Evolutionary conservation across 1,140 invertebrate species (phyloP).

Genomic region (Monomorium pharaonis): DNA sequence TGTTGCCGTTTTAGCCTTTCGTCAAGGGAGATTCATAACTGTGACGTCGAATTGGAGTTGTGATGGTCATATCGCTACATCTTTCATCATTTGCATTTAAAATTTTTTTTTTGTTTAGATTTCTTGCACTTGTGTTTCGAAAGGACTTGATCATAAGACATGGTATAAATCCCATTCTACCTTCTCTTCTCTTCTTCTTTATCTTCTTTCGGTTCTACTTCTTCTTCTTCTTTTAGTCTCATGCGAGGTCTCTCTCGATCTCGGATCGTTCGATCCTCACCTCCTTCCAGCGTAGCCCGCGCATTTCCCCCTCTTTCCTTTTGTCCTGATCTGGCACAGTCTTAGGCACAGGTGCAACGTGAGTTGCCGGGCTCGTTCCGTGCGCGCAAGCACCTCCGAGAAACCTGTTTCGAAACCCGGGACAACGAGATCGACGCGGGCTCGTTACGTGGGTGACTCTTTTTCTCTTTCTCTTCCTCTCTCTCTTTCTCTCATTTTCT

Average conservation of each 20-base stretch:
- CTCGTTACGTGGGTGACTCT: conserved; percentile 64
- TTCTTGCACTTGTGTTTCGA: neutral
- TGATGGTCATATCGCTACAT: neutral
- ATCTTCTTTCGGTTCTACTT: neutral
- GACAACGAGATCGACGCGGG: conserved; percentile 58
- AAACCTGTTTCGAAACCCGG: conserved; percentile 75
- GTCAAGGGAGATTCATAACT: neutral
- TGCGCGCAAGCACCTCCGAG: conserved; percentile 56
- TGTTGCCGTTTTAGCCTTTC: neutral
- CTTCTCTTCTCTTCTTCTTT: neutral
- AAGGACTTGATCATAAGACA: conserved; percentile 18
- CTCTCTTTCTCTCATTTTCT: conserved; percentile 35
- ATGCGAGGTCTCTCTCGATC: conserved; percentile 36
- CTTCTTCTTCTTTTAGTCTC: neutral
- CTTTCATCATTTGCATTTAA: neutral
- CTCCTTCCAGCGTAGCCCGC: neutral
- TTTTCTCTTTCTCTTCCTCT: conserved; percentile 29
- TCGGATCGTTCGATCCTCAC: conserved; percentile 40
- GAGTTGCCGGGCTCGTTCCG: conserved; percentile 52
- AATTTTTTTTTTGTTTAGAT: neutral
- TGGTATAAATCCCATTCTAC: neutral
- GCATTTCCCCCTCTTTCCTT: too few relatives aligned
- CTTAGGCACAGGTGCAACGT: conserved; percentile 72
- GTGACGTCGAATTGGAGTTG: neutral
- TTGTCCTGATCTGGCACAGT: conserved; percentile 60